Evolutionary conservation across 1,140 invertebrate species (phyloP).

Genomic region (Saccostrea echinata): DNA sequence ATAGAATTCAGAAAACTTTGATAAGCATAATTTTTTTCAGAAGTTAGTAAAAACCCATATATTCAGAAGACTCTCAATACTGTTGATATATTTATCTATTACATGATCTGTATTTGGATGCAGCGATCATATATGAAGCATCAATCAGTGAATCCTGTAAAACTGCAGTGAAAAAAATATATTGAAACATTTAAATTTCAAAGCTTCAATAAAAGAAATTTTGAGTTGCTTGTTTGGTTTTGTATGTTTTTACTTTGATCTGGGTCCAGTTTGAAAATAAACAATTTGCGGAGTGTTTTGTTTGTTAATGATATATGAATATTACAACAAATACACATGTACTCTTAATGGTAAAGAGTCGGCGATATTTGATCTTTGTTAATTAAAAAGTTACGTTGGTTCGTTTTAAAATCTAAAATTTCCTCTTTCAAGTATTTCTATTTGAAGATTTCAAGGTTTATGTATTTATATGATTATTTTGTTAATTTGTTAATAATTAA

Average conservation of each 20-base stretch:
- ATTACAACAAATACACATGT: not conserved
- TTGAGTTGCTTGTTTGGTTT: not conserved
- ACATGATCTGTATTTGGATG: too few relatives aligned
- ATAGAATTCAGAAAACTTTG: too few relatives aligned
- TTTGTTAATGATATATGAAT: not conserved
- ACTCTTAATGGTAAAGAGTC: not conserved
- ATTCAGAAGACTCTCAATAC: too few relatives aligned
- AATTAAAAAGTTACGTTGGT: not conserved
- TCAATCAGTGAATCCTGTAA: too few relatives aligned
- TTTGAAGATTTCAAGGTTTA: conserved; percentile 1
- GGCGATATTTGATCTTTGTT: not conserved
- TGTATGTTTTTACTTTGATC: not conserved
- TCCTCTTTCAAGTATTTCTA: not conserved
- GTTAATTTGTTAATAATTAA: conserved; percentile 4
- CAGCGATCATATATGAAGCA: too few relatives aligned
- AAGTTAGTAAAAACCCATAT: too few relatives aligned
- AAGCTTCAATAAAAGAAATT: not conserved
- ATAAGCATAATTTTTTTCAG: too few relatives aligned
- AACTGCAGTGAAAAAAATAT: not conserved
- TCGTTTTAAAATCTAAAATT: not conserved
- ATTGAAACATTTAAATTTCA: not conserved
- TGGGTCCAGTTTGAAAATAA: not conserved
- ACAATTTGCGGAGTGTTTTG: not conserved
- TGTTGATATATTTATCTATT: too few relatives aligned
- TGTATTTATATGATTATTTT: not conserved